Percentiles rank a stretch among this genome's conserved stretches.
Conservation (phyloP, 2,888 invertebrate genomes). For the Syrphus vitripennis region DNA sequence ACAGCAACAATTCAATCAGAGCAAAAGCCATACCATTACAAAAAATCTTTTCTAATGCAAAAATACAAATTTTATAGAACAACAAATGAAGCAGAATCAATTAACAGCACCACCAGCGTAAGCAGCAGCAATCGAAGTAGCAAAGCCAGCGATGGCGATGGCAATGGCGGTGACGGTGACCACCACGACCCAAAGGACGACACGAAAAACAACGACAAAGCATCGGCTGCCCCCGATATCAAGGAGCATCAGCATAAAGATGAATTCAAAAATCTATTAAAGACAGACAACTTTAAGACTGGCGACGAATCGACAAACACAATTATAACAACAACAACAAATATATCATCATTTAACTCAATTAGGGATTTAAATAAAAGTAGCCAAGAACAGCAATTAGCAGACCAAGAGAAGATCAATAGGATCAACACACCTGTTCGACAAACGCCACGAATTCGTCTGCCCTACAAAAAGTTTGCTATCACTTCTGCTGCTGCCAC, state of each 20-base stretch:
- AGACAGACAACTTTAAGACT: conserved; percentile 67
- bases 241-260: conserved; percentile 14
- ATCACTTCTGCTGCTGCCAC: neutral
- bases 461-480: conserved; percentile 42
- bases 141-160: conserved; percentile 64
- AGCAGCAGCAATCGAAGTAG: conserved; percentile 27
- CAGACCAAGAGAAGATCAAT: conserved; percentile 14
- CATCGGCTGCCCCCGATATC: conserved; percentile 17
- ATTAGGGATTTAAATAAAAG: conserved; percentile 14
- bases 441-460: conserved; percentile 19
- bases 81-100: conserved; percentile 37
- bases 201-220: conserved; percentile 62
- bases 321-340: conserved; percentile 41
- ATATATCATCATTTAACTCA: conserved; percentile 44
- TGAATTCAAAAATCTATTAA: conserved; percentile 31
- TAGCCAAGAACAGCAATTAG: conserved; percentile 15
- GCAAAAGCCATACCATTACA: conserved; percentile 56
- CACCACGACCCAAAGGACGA: conserved; percentile 66
- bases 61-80: conserved; percentile 62
- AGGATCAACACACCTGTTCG: conserved; percentile 30
- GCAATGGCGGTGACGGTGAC: conserved; percentile 64
- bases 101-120: conserved; percentile 18
- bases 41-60: conserved; percentile 59
- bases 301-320: conserved; percentile 65
- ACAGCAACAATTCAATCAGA: conserved; percentile 1